Base-by-base conservation (phyloP, 2,797 vertebrate species). In the Falco cherrug region DNA sequence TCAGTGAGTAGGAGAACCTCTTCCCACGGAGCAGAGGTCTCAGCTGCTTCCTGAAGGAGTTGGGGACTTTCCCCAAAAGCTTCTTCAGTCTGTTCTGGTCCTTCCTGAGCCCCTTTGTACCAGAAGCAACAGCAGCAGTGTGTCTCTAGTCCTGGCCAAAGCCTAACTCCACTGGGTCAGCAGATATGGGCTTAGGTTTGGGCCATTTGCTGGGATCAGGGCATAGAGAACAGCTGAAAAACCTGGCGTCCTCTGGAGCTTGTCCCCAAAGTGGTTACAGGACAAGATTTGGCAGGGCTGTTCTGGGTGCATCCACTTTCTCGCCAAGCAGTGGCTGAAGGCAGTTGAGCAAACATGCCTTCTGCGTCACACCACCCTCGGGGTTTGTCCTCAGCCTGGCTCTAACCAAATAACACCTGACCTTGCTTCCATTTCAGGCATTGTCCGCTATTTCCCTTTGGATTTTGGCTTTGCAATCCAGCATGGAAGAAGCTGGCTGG, bases 361-460 rank as follows among this genome's bases (percentile, higher is more conserved):
- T 78, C 57, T 85, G 71, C 5, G 9, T 92, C 85, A 67, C 28
- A 1, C 8, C 87, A 86, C 78, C 65, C 90, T 76, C 48, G 22
- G 90, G 67, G 74, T 87, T 87, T 89, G 90, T 87, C 93, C 87
- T 85, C 68, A 75, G 82, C 81, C 86, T 75, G 76, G 41, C 80
- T 92, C 33, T 87, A 89, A 41, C 74, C 84, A 93, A 92, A 84
- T 61, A 91, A 82, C 83, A 71, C 86, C 68, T 84, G 81, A 84
- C 87, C 75, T 57, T 57, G 22, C 84, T 79, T 95, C 65, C 81
- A 68, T 64, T 87, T 80, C 88, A 53, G 92, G 85, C 6, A 6
- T 29, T 75, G 71, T 61, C 61, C 89, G 35, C 68, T 80, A 20
- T 78, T 70, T 83, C 59, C 69, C 73, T 93, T 85, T 88, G 84